Evolutionary conservation across 2,888 invertebrate species (phyloP), one percentile per base, ranked within the genome.

Genomic region (Syritta pipiens): DNA sequence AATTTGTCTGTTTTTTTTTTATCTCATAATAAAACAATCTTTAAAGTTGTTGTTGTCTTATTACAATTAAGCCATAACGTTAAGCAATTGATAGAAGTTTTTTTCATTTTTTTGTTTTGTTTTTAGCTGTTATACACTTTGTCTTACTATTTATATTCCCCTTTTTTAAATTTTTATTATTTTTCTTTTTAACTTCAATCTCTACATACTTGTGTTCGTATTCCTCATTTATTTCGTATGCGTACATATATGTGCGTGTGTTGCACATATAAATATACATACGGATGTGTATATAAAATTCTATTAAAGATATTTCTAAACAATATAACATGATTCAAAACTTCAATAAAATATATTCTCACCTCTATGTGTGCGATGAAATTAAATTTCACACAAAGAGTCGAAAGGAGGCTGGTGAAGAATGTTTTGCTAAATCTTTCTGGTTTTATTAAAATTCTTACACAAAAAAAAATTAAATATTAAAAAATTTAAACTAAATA

Each of bases 51-150:
- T 81, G 49, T 57, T 63, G 37, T 65, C 59, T 67, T 77, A 81
- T 82, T 82, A 83, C 81, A 82, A 82, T 76, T 76, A 83, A 83
- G 83, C 83, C 81, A 82, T 82, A 82, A 83, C 82, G 82, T 79
- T 69, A 82, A 81, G 81, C 82, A 82, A 81, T 82, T 81, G 69
- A 65, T 81, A 69, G 60, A 75, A 69, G 46, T 51, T 46, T 48
- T 42, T 30, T 40, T 68, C 62, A 51, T 63, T 19, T 62, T 63
- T 57, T 30, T 65, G 49, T 26, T 28, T 57, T 51, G 37, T 67
- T 48, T 81, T 71, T 62, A 65, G 53, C 60, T 55, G 67, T 74
- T 67, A 53, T 67, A 79, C 74, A 68, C 57, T 60, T 48, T 59
- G 28, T 65, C 28, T 30, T 63, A 57, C n/a, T 74, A 59, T 60